phyloP scores from a whole-genome alignment of 2,113 vertebrate species.

The Cheirogaleus medius region DNA sequence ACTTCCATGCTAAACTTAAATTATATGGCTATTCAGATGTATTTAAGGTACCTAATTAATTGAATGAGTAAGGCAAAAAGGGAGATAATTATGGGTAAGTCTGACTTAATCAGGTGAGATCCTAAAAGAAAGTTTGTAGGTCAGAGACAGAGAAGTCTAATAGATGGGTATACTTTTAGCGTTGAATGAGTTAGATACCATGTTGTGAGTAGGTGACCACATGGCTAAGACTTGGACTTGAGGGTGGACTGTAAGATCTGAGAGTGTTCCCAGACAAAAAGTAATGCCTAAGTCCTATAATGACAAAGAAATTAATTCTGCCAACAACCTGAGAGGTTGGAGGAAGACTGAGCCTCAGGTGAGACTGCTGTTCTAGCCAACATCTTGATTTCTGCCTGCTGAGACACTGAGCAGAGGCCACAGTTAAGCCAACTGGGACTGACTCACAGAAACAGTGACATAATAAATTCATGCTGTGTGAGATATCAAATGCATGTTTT shows the following conservation, averaged over 20 bases:
- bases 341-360: not conserved
- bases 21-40: not conserved
- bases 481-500: not conserved
- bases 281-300: not conserved
- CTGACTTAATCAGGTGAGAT: not conserved
- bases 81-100: not conserved
- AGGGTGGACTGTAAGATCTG: not conserved
- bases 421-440: not conserved
- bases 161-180: not conserved
- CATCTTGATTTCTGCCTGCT: not conserved
- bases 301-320: not conserved
- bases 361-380: not conserved
- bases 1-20: not conserved
- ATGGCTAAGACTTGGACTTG: not conserved
- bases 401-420: not conserved
- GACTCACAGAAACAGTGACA: not conserved
- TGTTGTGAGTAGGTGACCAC: not conserved
- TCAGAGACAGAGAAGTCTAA: not conserved
- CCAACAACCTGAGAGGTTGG: not conserved
- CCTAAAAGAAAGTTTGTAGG: not conserved
- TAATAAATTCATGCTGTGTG: not conserved
- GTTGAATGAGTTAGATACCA: not conserved
- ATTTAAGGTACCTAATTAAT: not conserved
- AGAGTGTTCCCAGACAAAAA: not conserved
- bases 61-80: not conserved